Conservation (phyloP, 1,140 invertebrate genomes). For the Caenorhabditis latens region DNA sequence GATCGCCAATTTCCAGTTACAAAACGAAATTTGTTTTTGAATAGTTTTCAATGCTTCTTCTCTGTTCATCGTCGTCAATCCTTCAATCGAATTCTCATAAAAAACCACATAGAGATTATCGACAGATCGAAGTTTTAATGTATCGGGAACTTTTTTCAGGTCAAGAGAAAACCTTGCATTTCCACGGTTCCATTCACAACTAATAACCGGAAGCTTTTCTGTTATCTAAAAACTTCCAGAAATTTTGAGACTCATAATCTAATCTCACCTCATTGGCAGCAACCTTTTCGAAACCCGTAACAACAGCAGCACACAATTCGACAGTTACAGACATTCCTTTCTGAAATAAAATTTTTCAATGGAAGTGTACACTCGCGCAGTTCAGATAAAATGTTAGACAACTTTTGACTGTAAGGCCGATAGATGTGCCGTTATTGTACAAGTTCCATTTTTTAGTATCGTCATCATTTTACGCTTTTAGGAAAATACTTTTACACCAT, state of each 20-base stretch:
- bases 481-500: too few species aligned
- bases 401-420: too few species aligned
- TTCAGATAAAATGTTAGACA: too few species aligned
- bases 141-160: background rate
- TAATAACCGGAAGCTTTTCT: background rate
- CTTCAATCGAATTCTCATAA: background rate
- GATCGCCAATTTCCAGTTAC: slow-evolving; percentile 45
- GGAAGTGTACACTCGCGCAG: too few species aligned
- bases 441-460: too few species aligned
- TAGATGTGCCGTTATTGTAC: too few species aligned
- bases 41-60: slow-evolving; percentile 22
- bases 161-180: slow-evolving; percentile 15
- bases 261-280: background rate
- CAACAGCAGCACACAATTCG: slow-evolving; percentile 30
- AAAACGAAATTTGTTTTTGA: slow-evolving; percentile 1
- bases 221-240: slow-evolving; percentile 15
- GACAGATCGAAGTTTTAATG: slow-evolving; percentile 26
- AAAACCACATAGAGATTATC: slow-evolving; percentile 56
- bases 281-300: slow-evolving; percentile 53
- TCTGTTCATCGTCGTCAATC: background rate
- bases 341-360: background rate
- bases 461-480: too few species aligned
- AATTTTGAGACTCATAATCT: background rate
- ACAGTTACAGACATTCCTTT: background rate
- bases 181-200: background rate